Base-by-base conservation (phyloP, 1,140 invertebrate species). In the Zophobas atratus region DNA sequence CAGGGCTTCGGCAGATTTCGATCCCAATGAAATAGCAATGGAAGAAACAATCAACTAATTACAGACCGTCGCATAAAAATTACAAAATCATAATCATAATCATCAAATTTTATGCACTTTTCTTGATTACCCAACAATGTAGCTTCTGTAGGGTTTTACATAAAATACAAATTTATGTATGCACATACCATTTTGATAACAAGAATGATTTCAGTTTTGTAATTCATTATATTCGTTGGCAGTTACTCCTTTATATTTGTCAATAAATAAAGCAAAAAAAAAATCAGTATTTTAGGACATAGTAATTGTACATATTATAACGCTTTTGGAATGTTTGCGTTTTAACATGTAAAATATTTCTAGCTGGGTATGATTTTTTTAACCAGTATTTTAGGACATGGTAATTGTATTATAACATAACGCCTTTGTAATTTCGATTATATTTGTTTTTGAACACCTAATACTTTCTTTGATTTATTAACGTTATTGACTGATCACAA, bases 361-460 rank as follows among this genome's bases (percentile, higher is more conserved):
- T 20, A 20, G 20, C 20, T 20, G 20, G 20, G 20, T 20, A 20
- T 20, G 20, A 20, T 20, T 20, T 20, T 20, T 20, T 20, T 20
- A 20, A 20, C 20, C 20, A 20, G 20, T 20, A 20, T 20, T 20
- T 20, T 20, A 20, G 20, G 20, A 20, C 20, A 20, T 20, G 20
- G 20, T 20, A 20, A 20, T 20, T 20, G 20, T 20, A 20, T 20
- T 20, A 20, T 20, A 20, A 20, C 20, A 20, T 20, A 20, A 20
- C 20, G 20, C 20, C 20, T 20, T 20, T 20, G 20, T 20, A 20
- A 20, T 20, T 2, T 53, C 49, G 49, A 53, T 57, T 57, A 57
- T 57, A 57, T 57, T 57, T 57, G 55, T 57, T 57, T 57, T 57
- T 57, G 34, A 57, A 57, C 55, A 57, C 55, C 8, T 4, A 20